Evolutionary conservation across 2,888 invertebrate species (phyloP).

Genomic region (Empis livida): DNA sequence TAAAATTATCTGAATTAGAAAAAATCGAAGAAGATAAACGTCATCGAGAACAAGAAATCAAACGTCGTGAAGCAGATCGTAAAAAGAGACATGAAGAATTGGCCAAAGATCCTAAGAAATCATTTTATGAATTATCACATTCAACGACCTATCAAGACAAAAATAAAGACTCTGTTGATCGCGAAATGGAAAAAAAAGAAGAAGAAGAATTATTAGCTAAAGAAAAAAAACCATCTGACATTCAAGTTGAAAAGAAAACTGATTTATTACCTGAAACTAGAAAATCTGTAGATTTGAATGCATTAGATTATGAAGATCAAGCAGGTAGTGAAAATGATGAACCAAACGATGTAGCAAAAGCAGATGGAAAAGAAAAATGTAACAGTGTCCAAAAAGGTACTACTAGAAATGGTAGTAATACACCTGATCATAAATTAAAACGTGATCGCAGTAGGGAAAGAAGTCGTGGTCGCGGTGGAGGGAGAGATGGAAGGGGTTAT

Average conservation of each 20-base stretch:
- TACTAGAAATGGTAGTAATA: constrained; percentile 9
- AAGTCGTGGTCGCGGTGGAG: constrained; percentile 11
- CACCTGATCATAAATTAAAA: background rate
- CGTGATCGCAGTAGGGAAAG: background rate
- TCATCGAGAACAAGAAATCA: constrained; percentile 44
- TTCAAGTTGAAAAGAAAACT: background rate
- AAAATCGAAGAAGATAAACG: constrained; percentile 55
- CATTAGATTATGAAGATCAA: constrained; percentile 57
- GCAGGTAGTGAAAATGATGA: constrained; percentile 39
- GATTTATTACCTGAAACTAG: background rate
- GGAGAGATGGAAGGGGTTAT: constrained; percentile 13
- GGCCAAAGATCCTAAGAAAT: constrained; percentile 34
- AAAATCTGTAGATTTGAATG: constrained; percentile 51
- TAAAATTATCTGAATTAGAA: constrained; percentile 71
- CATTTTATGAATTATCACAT: constrained; percentile 36
- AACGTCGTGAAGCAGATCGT: constrained; percentile 40
- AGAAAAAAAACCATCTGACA: constrained; percentile 4
- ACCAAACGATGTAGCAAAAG: background rate
- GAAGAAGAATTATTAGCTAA: constrained; percentile 8
- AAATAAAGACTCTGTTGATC: constrained; percentile 13
- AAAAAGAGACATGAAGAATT: constrained; percentile 42
- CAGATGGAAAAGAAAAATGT: constrained; percentile 38
- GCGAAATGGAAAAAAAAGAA: constrained; percentile 17
- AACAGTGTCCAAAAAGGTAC: constrained; percentile 13
- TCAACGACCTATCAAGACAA: constrained; percentile 32